Percentiles rank a stretch among this genome's conserved stretches.
phyloP scores from a whole-genome alignment of 2,888 invertebrate species.

The Stenodera caucasica region DNA sequence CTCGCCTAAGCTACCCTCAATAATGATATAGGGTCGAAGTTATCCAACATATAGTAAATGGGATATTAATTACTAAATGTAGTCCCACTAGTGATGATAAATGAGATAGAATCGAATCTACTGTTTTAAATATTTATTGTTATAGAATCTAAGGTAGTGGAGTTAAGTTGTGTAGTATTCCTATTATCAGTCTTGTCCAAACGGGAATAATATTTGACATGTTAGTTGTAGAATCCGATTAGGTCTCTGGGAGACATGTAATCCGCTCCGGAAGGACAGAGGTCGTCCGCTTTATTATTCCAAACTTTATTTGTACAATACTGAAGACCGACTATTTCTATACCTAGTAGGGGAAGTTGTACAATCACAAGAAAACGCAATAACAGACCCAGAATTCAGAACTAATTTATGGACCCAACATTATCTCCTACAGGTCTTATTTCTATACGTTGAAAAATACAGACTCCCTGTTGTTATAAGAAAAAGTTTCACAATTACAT shows the following conservation, averaged over 20 bases:
- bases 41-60: slow-evolving; percentile 42
- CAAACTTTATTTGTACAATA: neutral
- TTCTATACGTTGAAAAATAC: neutral
- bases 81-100: slow-evolving; percentile 40
- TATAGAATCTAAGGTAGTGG: too few relatives aligned
- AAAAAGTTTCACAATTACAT: neutral
- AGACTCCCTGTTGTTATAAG: neutral
- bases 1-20: slow-evolving; percentile 22
- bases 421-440: neutral
- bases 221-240: neutral
- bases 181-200: neutral
- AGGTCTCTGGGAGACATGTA: neutral
- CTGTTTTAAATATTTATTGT: too few relatives aligned
- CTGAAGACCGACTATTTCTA: neutral
- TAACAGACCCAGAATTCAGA: slow-evolving; percentile 38
- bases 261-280: neutral
- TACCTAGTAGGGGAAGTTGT: too few relatives aligned
- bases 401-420: slow-evolving; percentile 43
- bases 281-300: neutral
- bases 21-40: slow-evolving; percentile 23
- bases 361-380: slow-evolving; percentile 38
- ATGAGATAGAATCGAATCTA: too few relatives aligned
- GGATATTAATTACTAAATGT: slow-evolving; percentile 45
- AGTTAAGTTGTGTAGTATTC: neutral
- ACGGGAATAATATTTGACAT: neutral